Base-by-base conservation (phyloP, 2,113 vertebrate species). In the Tenebrosternarchus preto region DNA sequence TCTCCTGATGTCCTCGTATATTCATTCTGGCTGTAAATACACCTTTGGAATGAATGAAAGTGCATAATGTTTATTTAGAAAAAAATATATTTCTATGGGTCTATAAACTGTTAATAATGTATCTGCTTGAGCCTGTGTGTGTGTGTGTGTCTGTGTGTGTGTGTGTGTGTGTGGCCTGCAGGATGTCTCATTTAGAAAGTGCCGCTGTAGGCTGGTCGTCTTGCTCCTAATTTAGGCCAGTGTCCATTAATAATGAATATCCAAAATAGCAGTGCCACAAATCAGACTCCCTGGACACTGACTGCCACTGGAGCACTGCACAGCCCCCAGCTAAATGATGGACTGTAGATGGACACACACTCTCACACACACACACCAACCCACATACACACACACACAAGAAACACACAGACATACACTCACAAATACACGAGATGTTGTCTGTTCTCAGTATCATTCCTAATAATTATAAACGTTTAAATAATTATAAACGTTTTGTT, bases 171-270 rank as follows among this genome's bases (percentile, higher is more conserved):
- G 31, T 53, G 73, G 27, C 20, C 53, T 56, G 60, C 67, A 76
- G 31, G 56, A 77, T 9, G 53, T 69, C 67, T 83, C 79, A 83
- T 86, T 81, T 85, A 76, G 50, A 60, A 83, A 63, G 73, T 55
- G 67, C 59, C 76, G 76, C 76, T 67, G 80, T 81, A 56, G 73
- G 79, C 78, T 76, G 78, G 61, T 73, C 71, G n/a, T 55, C 29
- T 59, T 59, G 80, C 39, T 80, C 84, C 74, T 79, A 78, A 87
- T 83, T 80, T 78, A 85, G 86, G 86, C 84, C 84, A 85, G 68
- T 77, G 86, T 82, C 83, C 86, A 85, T 87, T 87, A 87, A 87
- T 85, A 87, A 87, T 87, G 81, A 85, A 87, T 87, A 74, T 85
- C 83, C 79, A 81, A 87, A 87, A 87, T 87, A 87, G 81, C 78